Conservation (phyloP, 35 echinoderm and acorn worm genomes). For the Holothuria glaberrima region DNA sequence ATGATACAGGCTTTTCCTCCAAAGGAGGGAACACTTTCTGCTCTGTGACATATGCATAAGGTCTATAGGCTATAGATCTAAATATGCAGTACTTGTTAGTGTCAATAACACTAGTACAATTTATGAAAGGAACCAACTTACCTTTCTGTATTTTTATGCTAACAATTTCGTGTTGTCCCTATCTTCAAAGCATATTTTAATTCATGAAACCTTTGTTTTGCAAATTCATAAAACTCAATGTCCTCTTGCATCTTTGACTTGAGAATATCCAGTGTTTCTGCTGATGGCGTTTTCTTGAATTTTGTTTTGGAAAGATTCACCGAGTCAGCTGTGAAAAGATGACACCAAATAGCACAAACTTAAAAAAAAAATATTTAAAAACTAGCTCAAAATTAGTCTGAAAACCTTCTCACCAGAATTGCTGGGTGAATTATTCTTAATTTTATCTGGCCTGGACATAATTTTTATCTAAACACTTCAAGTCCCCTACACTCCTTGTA, state of each 20-base stretch:
- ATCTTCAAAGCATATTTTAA: conserved; percentile 30
- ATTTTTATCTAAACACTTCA: no score
- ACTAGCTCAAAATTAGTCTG: no score
- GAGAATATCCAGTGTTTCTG: conserved; percentile 16
- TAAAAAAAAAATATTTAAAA: background rate
- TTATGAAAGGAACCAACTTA: background rate
- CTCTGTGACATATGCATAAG: no score
- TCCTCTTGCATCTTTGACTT: conserved; percentile 33
- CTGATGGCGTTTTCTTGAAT: conserved; percentile 20
- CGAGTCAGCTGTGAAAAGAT: conserved; percentile 24
- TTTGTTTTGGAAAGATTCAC: conserved; percentile 48
- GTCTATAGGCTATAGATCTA: no score
- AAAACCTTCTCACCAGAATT: background rate
- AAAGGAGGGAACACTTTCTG: no score
- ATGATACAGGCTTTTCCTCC: no score
- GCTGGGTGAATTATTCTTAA: background rate
- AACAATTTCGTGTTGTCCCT: conserved; percentile 36
- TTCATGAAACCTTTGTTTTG: conserved; percentile 31
- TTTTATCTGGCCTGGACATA: background rate
- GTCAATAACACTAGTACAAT: no score
- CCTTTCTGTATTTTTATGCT: background rate
- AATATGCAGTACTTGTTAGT: no score
- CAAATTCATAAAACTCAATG: conserved; percentile 57
- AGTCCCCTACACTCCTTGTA: no score
- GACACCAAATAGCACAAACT: background rate